A percentile compares a stretch with the other conserved stretches of the same genome.
Conservation (phyloP, 2,797 vertebrate species). For the Lindbergichthys nudifrons region DNA sequence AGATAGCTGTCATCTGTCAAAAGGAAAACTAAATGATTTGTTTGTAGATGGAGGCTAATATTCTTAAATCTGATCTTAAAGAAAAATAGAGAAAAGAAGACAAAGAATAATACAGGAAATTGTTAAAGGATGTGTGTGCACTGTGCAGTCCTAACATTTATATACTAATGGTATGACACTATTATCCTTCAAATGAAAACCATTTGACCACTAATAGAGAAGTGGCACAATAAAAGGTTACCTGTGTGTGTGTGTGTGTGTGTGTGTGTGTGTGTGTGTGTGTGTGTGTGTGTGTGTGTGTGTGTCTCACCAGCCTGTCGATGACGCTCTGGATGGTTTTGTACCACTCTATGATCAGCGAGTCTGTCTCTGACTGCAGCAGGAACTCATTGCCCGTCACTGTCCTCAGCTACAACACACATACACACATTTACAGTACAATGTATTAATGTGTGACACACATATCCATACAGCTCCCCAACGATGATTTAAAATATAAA, state of each 20-base stretch:
- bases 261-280: too few relatives aligned
- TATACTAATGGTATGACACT: not conserved
- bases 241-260: not conserved
- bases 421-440: not conserved
- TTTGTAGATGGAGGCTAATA: not conserved
- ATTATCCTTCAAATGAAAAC: not conserved
- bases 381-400: constrained; percentile 94
- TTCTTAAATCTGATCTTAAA: not conserved
- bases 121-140: not conserved
- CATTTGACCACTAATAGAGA: constrained; percentile 7
- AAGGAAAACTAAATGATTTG: not conserved
- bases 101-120: not conserved
- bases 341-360: constrained; percentile 90
- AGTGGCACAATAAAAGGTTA: not conserved
- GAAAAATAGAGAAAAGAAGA: not conserved
- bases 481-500: not conserved
- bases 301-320: constrained; percentile 87
- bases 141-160: not conserved
- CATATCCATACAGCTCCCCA: not conserved
- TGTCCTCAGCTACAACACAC: constrained; percentile 87
- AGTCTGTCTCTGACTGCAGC: constrained; percentile 91
- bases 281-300: too few relatives aligned
- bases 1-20: not conserved
- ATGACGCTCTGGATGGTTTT: constrained; percentile 89
- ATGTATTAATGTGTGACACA: not conserved